Evolutionary conservation across 2,888 invertebrate genomes (phyloP), one percentile per base, ranked within the genome.

Genomic region (Sepioteuthis lessoniana): DNA sequence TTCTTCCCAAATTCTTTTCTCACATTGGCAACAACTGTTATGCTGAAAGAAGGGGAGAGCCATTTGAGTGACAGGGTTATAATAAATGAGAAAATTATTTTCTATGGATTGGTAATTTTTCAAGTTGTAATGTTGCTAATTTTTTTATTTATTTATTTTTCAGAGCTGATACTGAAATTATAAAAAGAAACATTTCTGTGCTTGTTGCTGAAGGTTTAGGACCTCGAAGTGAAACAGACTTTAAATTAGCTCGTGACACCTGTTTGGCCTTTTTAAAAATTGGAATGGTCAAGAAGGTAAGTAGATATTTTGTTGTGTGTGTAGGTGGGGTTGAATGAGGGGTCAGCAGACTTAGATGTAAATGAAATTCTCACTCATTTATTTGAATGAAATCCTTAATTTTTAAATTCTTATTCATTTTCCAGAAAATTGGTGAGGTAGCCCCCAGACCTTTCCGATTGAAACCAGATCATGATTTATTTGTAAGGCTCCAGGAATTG

Each of bases 191-290:
- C 97, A 97, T 98, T 5, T 98, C 98, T 95, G 97, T 98, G 13
- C 98, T 99, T 93, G 98, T 98, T 94, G 97, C 98, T 31, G 98
- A 98, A 95, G 98, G 98, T 0, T 97, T 98, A 31, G 98, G 97
- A 31, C 96, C 97, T 60, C 96, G 98, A 93, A 97, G 98, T 4
- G 97, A 97, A 91, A 96, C 97, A 2, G 97, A 97, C 94, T 97
- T 98, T 95, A 96, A 98, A 21, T 97, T 98, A 93, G 98, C 98
- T 4, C 97, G 97, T 93, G 97, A 98, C 93, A 97, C 98, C 0
- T 98, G 98, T 95, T 97, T 97, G 95, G 98, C 98, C 60, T 97
- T 98, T 38, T 95, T 97, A 4, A 97, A 98, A 95, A 95, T 97
- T 92, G 96, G 96, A n/a, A 94, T 95, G 46, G 38, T 93, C 90